These are phyloP conservation scores for Neodiprion pinetum DNA, from an alignment of 1,140 invertebrate species.

Conservation along the genomic window DNA sequence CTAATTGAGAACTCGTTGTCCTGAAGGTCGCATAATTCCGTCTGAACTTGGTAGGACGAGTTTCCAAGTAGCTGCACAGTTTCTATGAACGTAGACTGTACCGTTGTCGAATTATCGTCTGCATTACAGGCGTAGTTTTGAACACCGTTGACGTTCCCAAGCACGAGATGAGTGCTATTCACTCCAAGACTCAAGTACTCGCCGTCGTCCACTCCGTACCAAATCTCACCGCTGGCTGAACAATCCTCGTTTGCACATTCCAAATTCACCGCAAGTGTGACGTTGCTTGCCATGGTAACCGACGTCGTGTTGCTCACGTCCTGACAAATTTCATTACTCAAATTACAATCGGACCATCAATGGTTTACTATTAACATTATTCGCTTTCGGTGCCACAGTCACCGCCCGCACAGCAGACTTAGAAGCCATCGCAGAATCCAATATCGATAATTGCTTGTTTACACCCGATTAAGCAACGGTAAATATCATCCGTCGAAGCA, in stretches of 20 bases:
- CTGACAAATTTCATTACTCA: slow-evolving; percentile 14
- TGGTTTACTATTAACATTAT: too few species aligned
- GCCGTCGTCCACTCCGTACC: slow-evolving; percentile 26
- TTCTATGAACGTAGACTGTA: slow-evolving; percentile 3
- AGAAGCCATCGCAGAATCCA: too few species aligned
- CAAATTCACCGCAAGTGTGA: slow-evolving; percentile 34
- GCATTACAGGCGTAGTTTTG: not conserved
- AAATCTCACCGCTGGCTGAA: slow-evolving; percentile 27
- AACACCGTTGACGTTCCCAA: slow-evolving; percentile 30
- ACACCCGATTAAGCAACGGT: too few species aligned
- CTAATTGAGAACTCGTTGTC: not conserved
- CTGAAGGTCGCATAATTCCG: not conserved
- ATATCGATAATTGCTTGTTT: too few species aligned
- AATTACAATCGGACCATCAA: not conserved
- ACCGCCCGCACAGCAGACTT: too few species aligned
- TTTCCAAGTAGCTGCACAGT: not conserved
- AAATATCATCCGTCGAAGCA: too few species aligned
- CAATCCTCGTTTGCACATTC: slow-evolving; percentile 15
- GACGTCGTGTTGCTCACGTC: slow-evolving; percentile 13
- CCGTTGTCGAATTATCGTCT: not conserved
- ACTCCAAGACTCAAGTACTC: slow-evolving; percentile 28
- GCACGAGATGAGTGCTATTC: slow-evolving; percentile 22
- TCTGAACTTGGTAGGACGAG: not conserved
- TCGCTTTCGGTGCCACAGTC: too few species aligned
- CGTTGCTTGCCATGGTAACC: slow-evolving; percentile 24